These are phyloP conservation scores for Eupithecia vulgata DNA, from an alignment of 2,888 invertebrate species.

Conservation along the genomic window DNA sequence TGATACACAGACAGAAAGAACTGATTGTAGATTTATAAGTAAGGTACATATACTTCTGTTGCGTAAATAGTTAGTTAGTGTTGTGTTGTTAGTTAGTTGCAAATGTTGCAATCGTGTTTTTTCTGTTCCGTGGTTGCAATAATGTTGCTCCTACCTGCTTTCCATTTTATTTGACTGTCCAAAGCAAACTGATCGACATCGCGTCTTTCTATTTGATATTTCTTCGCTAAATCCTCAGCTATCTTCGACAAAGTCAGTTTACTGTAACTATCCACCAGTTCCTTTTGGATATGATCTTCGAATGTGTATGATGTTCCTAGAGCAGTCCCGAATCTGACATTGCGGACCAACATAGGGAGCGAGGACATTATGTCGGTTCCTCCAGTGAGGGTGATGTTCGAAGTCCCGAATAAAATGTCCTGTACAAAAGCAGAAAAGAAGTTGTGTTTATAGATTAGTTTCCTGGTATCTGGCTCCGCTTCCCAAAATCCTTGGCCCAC, in stretches of 20 bases:
- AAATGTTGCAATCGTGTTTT: no score
- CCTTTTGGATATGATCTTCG: conserved; percentile 87
- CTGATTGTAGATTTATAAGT: no score
- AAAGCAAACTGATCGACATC: conserved; percentile 93
- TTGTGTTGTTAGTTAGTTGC: no score
- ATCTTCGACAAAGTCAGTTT: conserved; percentile 95
- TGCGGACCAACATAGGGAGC: conserved; percentile 91
- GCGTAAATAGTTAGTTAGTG: no score
- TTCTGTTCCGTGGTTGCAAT: no score
- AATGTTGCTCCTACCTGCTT: conserved; percentile 74
- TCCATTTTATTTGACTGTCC: conserved; percentile 93
- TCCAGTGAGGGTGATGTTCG: conserved; percentile 93
- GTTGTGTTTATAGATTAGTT: not conserved
- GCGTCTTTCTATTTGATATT: conserved; percentile 88
- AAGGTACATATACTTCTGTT: no score
- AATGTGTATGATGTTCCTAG: conserved; percentile 89
- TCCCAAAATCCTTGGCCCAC: not conserved
- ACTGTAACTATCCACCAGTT: conserved; percentile 89
- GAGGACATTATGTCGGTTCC: conserved; percentile 98
- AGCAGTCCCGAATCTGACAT: conserved; percentile 93
- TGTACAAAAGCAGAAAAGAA: conserved; percentile 60
- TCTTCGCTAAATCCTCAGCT: conserved; percentile 91
- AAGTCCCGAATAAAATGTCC: conserved; percentile 93
- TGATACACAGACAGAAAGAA: no score
- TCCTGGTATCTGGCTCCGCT: not conserved